These are phyloP conservation scores for Ennomos quercinarius DNA, from an alignment of 2,888 invertebrate species.

Conservation along the genomic window DNA sequence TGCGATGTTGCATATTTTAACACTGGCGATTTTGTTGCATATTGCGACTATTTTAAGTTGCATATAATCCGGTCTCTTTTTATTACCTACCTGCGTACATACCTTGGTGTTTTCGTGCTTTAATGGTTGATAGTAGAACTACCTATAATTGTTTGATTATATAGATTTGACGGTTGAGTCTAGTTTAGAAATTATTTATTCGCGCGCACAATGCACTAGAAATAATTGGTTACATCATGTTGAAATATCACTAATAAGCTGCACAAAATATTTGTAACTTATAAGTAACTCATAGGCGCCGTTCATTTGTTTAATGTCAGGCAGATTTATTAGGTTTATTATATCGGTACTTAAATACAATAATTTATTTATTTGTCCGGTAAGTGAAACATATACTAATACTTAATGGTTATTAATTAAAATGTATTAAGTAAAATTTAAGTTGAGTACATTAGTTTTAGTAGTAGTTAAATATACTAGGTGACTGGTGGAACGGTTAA, in stretches of 20 bases:
- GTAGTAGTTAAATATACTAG: too few relatives aligned
- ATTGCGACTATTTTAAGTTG: too few relatives aligned
- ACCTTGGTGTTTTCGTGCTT: slow-evolving; percentile 14
- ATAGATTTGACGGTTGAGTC: slow-evolving; percentile 20
- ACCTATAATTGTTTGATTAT: slow-evolving; percentile 24
- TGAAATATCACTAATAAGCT: slow-evolving; percentile 37
- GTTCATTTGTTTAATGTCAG: slow-evolving; percentile 26
- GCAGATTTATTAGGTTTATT: slow-evolving; percentile 16
- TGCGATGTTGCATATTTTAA: too few relatives aligned
- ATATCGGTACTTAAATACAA: slow-evolving; percentile 25
- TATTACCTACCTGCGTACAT: not conserved
- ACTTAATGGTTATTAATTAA: slow-evolving; percentile 8
- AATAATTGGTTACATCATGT: slow-evolving; percentile 36
- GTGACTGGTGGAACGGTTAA: too few relatives aligned
- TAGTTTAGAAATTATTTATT: slow-evolving; percentile 30
- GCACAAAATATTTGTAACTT: slow-evolving; percentile 34
- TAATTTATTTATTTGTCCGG: slow-evolving; percentile 21
- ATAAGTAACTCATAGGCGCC: slow-evolving; percentile 30
- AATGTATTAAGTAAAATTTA: not conserved
- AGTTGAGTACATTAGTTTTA: too few relatives aligned
- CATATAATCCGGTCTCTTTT: too few relatives aligned
- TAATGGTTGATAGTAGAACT: slow-evolving; percentile 26
- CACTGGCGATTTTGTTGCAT: too few relatives aligned
- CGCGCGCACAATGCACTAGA: slow-evolving; percentile 41
- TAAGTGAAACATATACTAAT: slow-evolving; percentile 3